These are phyloP conservation scores for Limnephilus auricula DNA, from an alignment of 2,888 invertebrate genomes.

Conservation along the genomic window DNA sequence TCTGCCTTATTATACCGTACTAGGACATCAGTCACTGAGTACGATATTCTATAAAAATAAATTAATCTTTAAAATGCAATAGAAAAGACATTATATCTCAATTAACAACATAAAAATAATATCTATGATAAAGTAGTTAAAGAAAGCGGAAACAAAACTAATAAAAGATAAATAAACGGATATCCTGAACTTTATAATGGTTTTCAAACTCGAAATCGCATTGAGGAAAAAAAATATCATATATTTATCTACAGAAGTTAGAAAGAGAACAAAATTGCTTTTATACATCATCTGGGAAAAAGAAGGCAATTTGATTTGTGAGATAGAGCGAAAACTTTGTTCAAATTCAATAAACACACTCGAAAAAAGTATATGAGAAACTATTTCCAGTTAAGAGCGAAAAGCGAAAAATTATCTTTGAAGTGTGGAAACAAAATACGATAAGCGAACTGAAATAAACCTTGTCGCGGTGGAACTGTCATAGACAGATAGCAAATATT, in stretches of 20 bases:
- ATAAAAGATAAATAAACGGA: background rate
- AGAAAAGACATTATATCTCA: no score
- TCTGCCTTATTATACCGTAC: no score
- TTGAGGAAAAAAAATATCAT: background rate
- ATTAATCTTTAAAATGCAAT: background rate
- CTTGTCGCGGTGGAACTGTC: background rate
- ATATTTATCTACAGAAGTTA: background rate
- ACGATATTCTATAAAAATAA: no score
- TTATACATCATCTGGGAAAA: background rate
- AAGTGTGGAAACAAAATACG: background rate
- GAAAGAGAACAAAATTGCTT: background rate
- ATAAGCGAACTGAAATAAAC: background rate
- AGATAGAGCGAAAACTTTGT: background rate
- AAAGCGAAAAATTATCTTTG: background rate
- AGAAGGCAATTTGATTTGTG: background rate
- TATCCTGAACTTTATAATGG: background rate
- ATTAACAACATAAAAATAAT: no score
- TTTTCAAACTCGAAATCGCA: background rate
- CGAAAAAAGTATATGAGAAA: background rate
- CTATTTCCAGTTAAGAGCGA: background rate
- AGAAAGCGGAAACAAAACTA: background rate
- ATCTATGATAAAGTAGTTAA: background rate
- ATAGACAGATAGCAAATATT: background rate
- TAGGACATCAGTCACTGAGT: no score
- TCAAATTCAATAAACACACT: background rate